phyloP scores from a whole-genome alignment of 2,888 invertebrate species.

The Machimus rusticus region DNA sequence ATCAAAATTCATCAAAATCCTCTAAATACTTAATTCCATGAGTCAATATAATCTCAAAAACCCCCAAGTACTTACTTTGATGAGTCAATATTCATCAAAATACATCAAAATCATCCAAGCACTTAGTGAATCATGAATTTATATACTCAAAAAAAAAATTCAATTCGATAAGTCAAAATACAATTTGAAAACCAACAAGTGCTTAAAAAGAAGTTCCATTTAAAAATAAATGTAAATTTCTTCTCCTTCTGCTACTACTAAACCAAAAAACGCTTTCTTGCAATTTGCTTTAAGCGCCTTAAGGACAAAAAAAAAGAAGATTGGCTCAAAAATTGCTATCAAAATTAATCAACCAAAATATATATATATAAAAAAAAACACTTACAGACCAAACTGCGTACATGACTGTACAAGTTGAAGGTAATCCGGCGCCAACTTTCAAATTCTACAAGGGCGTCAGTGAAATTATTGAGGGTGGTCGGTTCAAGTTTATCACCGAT shows the following conservation, averaged over 20 bases:
- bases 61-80: too few relatives aligned
- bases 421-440: constrained; percentile 93
- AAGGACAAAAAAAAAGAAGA: not conserved
- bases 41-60: too few relatives aligned
- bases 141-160: too few relatives aligned
- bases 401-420: constrained; percentile 91
- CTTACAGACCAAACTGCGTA: constrained; percentile 86
- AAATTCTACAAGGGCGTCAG: constrained; percentile 94
- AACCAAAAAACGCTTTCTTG: not conserved
- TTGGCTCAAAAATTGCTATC: not conserved
- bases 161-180: too few relatives aligned
- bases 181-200: too few relatives aligned
- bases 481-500: constrained; percentile 94
- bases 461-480: constrained; percentile 93
- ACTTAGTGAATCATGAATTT: not conserved
- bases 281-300: not conserved
- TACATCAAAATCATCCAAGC: not conserved
- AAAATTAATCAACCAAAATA: not conserved
- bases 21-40: too few relatives aligned
- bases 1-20: too few relatives aligned
- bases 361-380: not conserved
- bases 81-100: too few relatives aligned
- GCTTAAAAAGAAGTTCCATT: not conserved
- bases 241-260: not conserved
- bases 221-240: not conserved